These are phyloP conservation scores for Myotis vivesi DNA, from an alignment of 2,797 vertebrate species.

Conservation along the genomic window DNA sequence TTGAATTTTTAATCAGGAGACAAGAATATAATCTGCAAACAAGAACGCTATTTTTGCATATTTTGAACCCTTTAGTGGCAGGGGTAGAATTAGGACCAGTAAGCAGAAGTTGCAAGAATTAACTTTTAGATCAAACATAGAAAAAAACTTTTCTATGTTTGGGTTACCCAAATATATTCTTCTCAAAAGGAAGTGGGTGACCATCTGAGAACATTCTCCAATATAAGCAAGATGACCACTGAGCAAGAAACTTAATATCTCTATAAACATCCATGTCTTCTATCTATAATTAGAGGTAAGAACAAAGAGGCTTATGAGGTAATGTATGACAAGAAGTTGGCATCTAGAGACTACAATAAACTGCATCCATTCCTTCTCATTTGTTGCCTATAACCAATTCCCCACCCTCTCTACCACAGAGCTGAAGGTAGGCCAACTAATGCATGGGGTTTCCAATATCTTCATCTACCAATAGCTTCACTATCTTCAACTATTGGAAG, in stretches of 20 bases:
- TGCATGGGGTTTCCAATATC: not conserved
- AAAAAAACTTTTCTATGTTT: not conserved
- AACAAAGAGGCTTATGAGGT: constrained; percentile 12
- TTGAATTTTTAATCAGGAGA: constrained; percentile 9
- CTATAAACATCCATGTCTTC: constrained; percentile 17
- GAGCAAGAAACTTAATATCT: not conserved
- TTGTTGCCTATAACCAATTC: not conserved
- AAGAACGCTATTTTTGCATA: not conserved
- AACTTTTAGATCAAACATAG: not conserved
- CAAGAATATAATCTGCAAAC: constrained; percentile 1
- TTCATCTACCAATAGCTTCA: not conserved
- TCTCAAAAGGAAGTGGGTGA: not conserved
- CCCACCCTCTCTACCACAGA: not conserved
- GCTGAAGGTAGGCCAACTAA: not conserved
- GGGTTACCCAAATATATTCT: not conserved
- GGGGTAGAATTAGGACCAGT: not conserved
- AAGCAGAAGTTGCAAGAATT: not conserved
- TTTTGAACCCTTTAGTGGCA: not conserved
- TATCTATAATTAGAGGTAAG: constrained; percentile 15
- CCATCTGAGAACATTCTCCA: not conserved
- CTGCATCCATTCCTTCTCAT: not conserved
- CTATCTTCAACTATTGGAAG: not conserved
- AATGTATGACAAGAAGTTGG: not conserved
- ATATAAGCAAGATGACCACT: not conserved
- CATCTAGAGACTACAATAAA: not conserved